A percentile compares a stretch with the other conserved stretches of the same genome.
Evolutionary conservation across 2,113 vertebrate genomes (phyloP).

Genomic region (Felis chaus): DNA sequence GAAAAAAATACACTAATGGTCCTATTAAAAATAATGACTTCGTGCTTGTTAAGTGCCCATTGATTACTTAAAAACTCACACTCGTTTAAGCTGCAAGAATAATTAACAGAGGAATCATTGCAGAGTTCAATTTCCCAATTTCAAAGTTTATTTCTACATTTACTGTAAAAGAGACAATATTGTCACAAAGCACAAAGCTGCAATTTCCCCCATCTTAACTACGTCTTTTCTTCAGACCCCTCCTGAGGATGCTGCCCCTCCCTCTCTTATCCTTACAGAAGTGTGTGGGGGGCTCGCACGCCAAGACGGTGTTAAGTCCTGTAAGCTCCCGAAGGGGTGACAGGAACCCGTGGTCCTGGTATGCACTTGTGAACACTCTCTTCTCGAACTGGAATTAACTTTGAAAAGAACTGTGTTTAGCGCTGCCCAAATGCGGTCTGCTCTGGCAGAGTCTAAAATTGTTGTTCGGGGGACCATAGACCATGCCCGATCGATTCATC

Average conservation of each 20-base stretch:
- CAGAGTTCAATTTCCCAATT: slow-evolving; percentile 52
- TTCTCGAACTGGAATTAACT: neutral
- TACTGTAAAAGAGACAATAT: slow-evolving; percentile 18
- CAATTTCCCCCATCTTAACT: neutral
- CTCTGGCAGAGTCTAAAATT: neutral
- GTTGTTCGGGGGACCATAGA: neutral
- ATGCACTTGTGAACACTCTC: neutral
- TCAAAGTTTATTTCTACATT: slow-evolving; percentile 53
- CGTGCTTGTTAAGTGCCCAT: slow-evolving; percentile 50
- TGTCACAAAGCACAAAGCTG: neutral
- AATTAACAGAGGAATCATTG: slow-evolving; percentile 71
- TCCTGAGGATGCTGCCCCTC: rapidly evolving
- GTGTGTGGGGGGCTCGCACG: neutral
- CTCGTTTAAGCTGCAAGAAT: slow-evolving; percentile 17
- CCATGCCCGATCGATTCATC: neutral
- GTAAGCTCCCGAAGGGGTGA: rapidly evolving
- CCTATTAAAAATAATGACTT: slow-evolving; percentile 71
- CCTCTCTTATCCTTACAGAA: rapidly evolving
- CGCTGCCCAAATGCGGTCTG: neutral
- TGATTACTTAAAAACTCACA: slow-evolving; percentile 64
- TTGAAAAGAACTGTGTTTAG: neutral
- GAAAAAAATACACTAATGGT: slow-evolving; percentile 43
- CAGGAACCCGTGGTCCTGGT: neutral
- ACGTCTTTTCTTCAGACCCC: neutral
- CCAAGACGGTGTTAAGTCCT: rapidly evolving